Evolutionary conservation across 2,797 vertebrate species (phyloP).

Genomic region (Yasuhikotakia modesta): DNA sequence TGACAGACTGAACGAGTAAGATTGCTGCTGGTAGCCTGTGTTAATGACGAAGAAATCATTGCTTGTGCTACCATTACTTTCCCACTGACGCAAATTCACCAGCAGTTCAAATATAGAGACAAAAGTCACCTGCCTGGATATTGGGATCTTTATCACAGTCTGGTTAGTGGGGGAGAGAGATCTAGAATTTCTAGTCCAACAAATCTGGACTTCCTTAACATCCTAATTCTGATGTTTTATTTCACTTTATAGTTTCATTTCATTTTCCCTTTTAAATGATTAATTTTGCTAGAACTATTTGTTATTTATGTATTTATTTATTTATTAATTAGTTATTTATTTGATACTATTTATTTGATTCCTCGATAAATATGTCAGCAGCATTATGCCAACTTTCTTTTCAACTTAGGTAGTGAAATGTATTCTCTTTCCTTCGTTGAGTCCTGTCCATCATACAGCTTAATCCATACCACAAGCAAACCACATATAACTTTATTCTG

Average conservation of each 20-base stretch:
- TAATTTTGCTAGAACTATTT: conserved; percentile 69
- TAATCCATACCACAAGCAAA: conserved; percentile 5
- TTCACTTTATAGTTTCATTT: conserved; percentile 53
- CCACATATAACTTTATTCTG: neutral
- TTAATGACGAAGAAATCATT: conserved; percentile 9
- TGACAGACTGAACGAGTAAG: neutral
- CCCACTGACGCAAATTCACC: conserved; percentile 47
- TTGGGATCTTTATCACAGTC: conserved; percentile 39
- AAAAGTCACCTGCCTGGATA: conserved; percentile 33
- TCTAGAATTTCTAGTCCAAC: conserved; percentile 56
- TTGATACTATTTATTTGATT: conserved; percentile 84
- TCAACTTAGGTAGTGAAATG: conserved; percentile 58
- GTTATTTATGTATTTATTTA: conserved; percentile 84
- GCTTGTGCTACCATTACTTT: conserved; percentile 28
- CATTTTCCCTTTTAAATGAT: conserved; percentile 49
- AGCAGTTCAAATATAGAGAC: conserved; percentile 48
- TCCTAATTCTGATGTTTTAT: conserved; percentile 57
- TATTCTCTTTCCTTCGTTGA: conserved; percentile 55
- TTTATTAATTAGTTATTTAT: conserved; percentile 86
- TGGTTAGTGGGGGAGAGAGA: conserved; percentile 59
- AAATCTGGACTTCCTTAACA: conserved; percentile 60
- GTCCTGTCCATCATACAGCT: conserved; percentile 36
- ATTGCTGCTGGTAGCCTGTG: conserved; percentile 17
- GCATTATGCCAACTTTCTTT: conserved; percentile 64
- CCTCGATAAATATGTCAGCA: conserved; percentile 65